Evolutionary conservation across 2,888 invertebrate species (phyloP).

Genomic region (Erannis defoliaria): DNA sequence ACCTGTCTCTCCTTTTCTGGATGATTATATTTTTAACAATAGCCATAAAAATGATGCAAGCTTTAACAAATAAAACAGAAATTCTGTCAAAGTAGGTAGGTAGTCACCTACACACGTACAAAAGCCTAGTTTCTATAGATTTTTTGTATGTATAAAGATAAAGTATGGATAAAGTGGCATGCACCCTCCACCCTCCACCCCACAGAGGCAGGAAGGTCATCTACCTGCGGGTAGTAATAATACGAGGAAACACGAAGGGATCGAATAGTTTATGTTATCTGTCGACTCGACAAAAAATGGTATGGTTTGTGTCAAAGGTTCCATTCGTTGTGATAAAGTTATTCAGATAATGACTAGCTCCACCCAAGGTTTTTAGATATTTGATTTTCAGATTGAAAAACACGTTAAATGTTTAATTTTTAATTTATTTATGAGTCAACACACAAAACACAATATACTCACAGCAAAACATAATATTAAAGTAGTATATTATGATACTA

Average conservation of each 20-base stretch:
- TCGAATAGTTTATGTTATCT: constrained; percentile 42
- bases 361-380: too few relatives aligned
- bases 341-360: not conserved
- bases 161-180: too few relatives aligned
- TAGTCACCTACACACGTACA: constrained; percentile 43
- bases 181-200: constrained; percentile 46
- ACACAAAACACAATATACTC: too few relatives aligned
- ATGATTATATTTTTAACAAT: constrained; percentile 24
- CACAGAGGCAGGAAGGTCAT: constrained; percentile 50
- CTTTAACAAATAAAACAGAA: constrained; percentile 29
- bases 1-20: constrained; percentile 20
- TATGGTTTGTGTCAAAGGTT: constrained; percentile 43
- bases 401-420: too few relatives aligned
- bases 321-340: constrained; percentile 14
- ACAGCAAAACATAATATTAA: too few relatives aligned
- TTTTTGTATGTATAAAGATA: constrained; percentile 37
- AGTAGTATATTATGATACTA: too few relatives aligned
- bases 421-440: too few relatives aligned
- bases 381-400: too few relatives aligned
- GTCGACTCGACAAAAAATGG: constrained; percentile 39
- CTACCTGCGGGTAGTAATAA: constrained; percentile 56
- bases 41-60: constrained; percentile 22
- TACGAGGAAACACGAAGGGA: constrained; percentile 44
- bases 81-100: constrained; percentile 38
- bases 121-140: constrained; percentile 38